Evolutionary conservation across 1,140 invertebrate species (phyloP).

Genomic region (Solenopsis fugax): DNA sequence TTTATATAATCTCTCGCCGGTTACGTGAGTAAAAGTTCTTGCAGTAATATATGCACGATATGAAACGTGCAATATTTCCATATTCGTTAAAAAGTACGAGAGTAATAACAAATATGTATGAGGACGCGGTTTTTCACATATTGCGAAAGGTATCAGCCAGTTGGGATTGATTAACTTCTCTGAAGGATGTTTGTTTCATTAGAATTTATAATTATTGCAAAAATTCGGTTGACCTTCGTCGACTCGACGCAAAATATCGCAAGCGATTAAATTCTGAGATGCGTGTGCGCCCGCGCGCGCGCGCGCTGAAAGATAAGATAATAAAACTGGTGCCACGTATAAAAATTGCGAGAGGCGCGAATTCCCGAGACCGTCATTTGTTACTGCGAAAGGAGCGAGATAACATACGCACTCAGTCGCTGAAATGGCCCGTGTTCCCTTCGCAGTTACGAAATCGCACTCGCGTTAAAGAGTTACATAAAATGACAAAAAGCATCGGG

Average conservation of each 20-base stretch:
- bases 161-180: neutral
- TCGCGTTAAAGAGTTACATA: slow-evolving; percentile 35
- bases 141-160: neutral
- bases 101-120: neutral
- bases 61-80: slow-evolving; percentile 28
- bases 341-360: neutral
- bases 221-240: neutral
- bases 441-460: slow-evolving; percentile 23
- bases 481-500: slow-evolving; percentile 48
- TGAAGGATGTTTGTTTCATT: neutral
- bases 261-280: neutral
- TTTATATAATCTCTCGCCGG: slow-evolving; percentile 29
- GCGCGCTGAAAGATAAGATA: neutral
- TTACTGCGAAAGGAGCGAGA: slow-evolving; percentile 2
- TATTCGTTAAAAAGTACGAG: slow-evolving; percentile 15
- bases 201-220: neutral
- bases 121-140: neutral
- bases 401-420: neutral
- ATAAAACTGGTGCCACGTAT: neutral
- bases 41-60: neutral
- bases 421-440: neutral
- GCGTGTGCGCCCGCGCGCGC: too few species aligned
- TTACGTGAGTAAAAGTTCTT: slow-evolving; percentile 26
- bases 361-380: neutral
- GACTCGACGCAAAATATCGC: neutral